phyloP scores from a whole-genome alignment of 2,113 vertebrate species.

The Engraulis encrasicolus region DNA sequence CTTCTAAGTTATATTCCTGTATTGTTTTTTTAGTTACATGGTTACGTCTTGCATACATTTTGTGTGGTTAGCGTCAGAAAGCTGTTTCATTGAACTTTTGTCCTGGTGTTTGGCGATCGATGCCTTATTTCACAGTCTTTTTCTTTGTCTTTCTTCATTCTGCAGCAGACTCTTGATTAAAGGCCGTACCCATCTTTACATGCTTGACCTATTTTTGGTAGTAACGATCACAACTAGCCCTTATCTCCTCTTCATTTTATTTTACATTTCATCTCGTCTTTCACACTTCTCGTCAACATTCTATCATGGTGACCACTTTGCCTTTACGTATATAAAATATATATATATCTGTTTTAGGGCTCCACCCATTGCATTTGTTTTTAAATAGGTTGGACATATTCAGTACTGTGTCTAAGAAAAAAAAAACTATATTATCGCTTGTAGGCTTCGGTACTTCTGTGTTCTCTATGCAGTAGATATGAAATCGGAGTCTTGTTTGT shows the following conservation, averaged over 20 bases:
- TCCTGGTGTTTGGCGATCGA: constrained; percentile 13
- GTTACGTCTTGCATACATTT: constrained; percentile 44
- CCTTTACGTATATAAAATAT: background rate
- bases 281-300: background rate
- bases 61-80: constrained; percentile 60
- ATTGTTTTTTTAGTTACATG: constrained; percentile 49
- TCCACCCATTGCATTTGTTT: constrained; percentile 41
- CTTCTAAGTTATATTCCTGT: constrained; percentile 54
- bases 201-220: constrained; percentile 34
- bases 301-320: constrained; percentile 7
- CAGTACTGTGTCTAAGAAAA: constrained; percentile 27
- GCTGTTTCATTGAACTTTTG: background rate
- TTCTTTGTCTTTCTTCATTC: background rate
- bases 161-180: background rate
- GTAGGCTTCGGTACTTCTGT: constrained; percentile 88
- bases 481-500: constrained; percentile 69
- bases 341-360: background rate
- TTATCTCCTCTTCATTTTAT: background rate
- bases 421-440: constrained; percentile 72
- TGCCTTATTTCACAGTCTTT: background rate
- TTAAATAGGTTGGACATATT: background rate
- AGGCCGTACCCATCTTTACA: background rate
- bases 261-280: constrained; percentile 27
- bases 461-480: constrained; percentile 72
- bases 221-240: constrained; percentile 25